Conservation (phyloP, 2,888 invertebrate genomes). For the Aleiodes alternator region DNA sequence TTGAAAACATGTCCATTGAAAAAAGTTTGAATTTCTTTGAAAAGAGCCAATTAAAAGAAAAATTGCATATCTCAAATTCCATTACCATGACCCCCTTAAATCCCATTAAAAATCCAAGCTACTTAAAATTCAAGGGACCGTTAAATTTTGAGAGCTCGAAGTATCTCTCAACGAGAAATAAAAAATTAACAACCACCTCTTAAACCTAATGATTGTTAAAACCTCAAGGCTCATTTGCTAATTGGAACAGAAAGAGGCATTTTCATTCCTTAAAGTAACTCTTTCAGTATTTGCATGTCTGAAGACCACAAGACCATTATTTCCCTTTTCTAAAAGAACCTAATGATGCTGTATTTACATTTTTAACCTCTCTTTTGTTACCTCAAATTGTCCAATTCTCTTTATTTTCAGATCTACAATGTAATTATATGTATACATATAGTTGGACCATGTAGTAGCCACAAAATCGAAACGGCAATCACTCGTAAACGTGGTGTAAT, state of each 20-base stretch:
- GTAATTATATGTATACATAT: background rate
- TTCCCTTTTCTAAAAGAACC: background rate
- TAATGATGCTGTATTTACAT: constrained; percentile 23
- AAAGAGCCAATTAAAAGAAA: no score
- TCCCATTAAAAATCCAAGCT: no score
- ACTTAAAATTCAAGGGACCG: no score
- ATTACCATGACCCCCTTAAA: no score
- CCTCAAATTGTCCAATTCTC: background rate
- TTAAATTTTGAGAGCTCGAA: no score
- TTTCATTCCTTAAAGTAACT: constrained; percentile 43
- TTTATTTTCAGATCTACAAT: background rate
- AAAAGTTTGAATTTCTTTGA: no score
- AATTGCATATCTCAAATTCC: no score
- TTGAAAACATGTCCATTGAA: no score
- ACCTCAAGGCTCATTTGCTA: constrained; percentile 38
- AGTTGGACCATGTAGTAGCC: background rate
- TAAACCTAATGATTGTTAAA: constrained; percentile 8
- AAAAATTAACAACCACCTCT: background rate
- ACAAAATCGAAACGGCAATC: constrained; percentile 33
- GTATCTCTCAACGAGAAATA: no score
- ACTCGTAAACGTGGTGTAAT: constrained; percentile 18
- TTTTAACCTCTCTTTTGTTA: background rate
- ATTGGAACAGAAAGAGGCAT: constrained; percentile 46
- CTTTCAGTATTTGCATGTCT: constrained; percentile 49
- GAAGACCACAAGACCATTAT: constrained; percentile 21